Evolutionary conservation across 2,113 vertebrate genomes (phyloP).

Genomic region (Zosterops pallidus): DNA sequence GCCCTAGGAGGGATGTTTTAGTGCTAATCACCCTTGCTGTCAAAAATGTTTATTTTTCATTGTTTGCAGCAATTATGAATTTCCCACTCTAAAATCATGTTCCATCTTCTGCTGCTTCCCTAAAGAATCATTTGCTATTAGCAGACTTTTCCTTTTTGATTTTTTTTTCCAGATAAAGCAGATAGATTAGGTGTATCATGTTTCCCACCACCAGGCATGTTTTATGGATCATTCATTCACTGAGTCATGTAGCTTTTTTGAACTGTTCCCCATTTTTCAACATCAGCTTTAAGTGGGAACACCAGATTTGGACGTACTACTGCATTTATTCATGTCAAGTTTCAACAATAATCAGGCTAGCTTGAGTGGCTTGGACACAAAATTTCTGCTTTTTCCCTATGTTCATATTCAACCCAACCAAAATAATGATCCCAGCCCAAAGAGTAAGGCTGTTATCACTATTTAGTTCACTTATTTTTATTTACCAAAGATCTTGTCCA

Average conservation of each 20-base stretch:
- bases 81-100: background rate
- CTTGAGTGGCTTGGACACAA: background rate
- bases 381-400: background rate
- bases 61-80: constrained; percentile 26
- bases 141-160: background rate
- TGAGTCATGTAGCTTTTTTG: constrained; percentile 19
- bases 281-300: background rate
- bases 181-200: background rate
- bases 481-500: background rate
- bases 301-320: background rate
- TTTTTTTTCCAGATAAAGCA: constrained; percentile 12
- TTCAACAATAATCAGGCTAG: background rate
- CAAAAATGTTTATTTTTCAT: constrained; percentile 19
- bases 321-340: constrained; percentile 13
- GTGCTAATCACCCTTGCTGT: background rate
- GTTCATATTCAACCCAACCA: background rate
- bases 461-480: constrained; percentile 2
- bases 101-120: background rate
- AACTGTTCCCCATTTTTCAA: constrained; percentile 29
- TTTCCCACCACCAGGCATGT: background rate
- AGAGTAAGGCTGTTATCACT: background rate
- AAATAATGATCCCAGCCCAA: background rate
- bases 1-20: background rate
- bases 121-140: background rate
- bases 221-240: constrained; percentile 11